Evolutionary conservation across 2,113 vertebrate species (phyloP).

Genomic region (Psilopsiagon aurifrons): DNA sequence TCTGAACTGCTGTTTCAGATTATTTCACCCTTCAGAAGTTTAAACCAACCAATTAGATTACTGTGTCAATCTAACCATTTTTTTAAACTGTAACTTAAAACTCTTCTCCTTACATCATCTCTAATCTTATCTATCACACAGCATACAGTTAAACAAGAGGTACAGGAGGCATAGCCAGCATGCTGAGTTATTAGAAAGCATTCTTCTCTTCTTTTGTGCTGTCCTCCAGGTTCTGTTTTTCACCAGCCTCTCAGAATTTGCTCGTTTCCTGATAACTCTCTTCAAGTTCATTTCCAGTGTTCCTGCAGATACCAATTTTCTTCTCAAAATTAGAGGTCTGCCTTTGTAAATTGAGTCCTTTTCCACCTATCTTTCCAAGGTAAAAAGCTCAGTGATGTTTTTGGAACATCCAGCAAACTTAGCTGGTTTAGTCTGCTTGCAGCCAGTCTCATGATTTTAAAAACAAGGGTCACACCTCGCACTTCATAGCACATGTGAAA

Average conservation of each 20-base stretch:
- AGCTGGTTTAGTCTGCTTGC: not conserved
- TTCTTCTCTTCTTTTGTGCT: slow-evolving; percentile 17
- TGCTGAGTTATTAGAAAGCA: not conserved
- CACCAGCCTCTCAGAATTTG: slow-evolving; percentile 1
- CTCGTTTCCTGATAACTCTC: not conserved
- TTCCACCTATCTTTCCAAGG: not conserved
- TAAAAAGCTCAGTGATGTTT: not conserved
- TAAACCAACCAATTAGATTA: not conserved
- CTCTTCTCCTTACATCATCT: not conserved
- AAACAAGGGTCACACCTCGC: not conserved
- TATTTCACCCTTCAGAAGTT: not conserved
- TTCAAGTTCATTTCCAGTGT: not conserved
- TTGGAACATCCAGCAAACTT: not conserved
- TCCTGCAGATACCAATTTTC: slow-evolving; percentile 4
- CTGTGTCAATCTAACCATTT: not conserved
- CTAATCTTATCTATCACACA: not conserved
- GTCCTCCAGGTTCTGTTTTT: not conserved
- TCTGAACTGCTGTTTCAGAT: not conserved
- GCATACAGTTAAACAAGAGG: not conserved
- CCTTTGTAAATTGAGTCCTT: not conserved
- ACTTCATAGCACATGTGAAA: not conserved
- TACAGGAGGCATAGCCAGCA: not conserved
- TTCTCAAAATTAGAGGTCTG: not conserved
- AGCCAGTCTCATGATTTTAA: not conserved
- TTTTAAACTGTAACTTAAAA: not conserved